Evolutionary conservation across 2,888 invertebrate species (phyloP).

Genomic region (Brachylomia viminalis): DNA sequence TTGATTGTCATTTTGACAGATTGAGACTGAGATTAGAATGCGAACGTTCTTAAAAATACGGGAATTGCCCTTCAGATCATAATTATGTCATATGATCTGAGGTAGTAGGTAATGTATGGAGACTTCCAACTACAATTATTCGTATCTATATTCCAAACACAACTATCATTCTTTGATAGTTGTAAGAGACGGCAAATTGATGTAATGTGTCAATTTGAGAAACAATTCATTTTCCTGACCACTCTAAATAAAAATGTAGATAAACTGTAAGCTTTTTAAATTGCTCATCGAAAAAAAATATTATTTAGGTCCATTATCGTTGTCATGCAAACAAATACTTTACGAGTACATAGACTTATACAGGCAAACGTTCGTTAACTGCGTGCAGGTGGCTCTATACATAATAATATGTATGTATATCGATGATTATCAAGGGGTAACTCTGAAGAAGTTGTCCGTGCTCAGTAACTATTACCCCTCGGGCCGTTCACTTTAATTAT

Average conservation of each 20-base stretch:
- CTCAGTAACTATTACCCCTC: conserved; percentile 59
- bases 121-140: too few relatives aligned
- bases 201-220: not conserved
- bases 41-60: too few relatives aligned
- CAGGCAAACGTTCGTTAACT: conserved; percentile 28
- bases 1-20: too few relatives aligned
- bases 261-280: too few relatives aligned
- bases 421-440: conserved; percentile 58
- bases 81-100: too few relatives aligned
- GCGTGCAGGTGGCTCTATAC: conserved; percentile 49
- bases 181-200: not conserved
- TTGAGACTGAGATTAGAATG: too few relatives aligned
- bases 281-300: too few relatives aligned
- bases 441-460: conserved; percentile 59
- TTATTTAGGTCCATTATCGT: not conserved
- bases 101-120: too few relatives aligned
- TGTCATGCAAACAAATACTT: not conserved
- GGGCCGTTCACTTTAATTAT: conserved; percentile 59
- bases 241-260: not conserved
- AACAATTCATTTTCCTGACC: not conserved
- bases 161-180: not conserved
- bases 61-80: too few relatives aligned
- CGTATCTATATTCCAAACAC: not conserved
- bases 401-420: conserved; percentile 18
- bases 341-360: conserved; percentile 5